Base-by-base conservation (phyloP, 2,113 vertebrate genomes). In the Ellobius talpinus region DNA sequence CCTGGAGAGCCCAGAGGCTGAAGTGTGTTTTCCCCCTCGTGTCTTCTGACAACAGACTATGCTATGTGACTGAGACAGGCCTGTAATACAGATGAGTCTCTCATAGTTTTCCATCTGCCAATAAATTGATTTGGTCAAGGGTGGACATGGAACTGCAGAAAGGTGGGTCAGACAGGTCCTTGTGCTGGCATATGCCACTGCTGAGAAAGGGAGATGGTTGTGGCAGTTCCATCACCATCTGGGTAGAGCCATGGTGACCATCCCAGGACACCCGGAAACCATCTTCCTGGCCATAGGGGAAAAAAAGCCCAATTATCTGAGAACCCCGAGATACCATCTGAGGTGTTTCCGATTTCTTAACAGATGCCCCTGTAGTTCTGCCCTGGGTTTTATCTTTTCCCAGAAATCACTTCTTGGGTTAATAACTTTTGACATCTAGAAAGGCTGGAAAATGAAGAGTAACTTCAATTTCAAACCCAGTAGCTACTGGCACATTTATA, bases 381-480 rank as follows among this genome's bases (percentile, higher is more conserved):
- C 26, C n/a, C 70, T 45, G 19, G 19, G n/a, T 63, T 89, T 95
- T 33, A 78, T 50, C 7, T 77, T 90, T 86, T 50, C 78, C 52
- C 52, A 29, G 45, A 93, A 95, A 52, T 61, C 55, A 86, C 55
- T 91, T 73, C 84, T 93, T 78, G 86, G 52, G 86, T 84, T 76
- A 84, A 91, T 33, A 92, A 47, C 13, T 33, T 76, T 45, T 82
- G 39, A 36, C 33, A 81, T 42, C 66, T 91, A 78, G n/a, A 95
- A 79, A 94, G 77, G 10, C 72, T 87, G 73, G 52, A 39, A 77
- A 42, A 87, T 92, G 70, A 42, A 50, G 92, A 73, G 36, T 7
- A 33, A 63, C 73, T 87, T 96, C 70, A 33, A 92, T 93, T 94
- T 93, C 74, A 92, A 89, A 87, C 42, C 55, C 39, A 96, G 31